Base-by-base conservation (phyloP, 2,797 vertebrate species). In the Todus mexicanus region DNA sequence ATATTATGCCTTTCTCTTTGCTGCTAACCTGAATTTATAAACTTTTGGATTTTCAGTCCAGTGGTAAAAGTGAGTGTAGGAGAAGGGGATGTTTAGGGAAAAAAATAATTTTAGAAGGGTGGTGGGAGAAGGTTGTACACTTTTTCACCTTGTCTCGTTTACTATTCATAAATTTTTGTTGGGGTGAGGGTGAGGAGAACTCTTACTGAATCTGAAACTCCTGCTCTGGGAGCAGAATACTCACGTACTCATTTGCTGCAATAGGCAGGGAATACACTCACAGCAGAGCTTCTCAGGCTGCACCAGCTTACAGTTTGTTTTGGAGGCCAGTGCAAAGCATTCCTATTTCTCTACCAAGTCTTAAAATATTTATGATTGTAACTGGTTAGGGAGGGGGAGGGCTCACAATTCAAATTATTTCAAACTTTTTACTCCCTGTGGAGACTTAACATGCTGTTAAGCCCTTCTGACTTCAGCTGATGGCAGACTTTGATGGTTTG, bases 371-470 rank as follows among this genome's bases (percentile, higher is more conserved):
- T 90, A 68, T 74, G 42, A 61, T 31, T 80, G 69, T 64, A 77
- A 92, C 69, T 69, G 53, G 61, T 74, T 92, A 71, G 89, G 72
- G 81, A 95, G 37, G 42, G 56, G 65, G 42, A 72, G 47, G 47
- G 63, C 26, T 96, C 82, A 59, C 79, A 89, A 26, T 87, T 92
- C 87, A 93, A 95, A 95, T 93, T 95, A 93, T 94, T 91, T 95
- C 79, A 89, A 81, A 25, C 45, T 47, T 95, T 83, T 78, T 59
- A 65, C 43, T 92, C 89, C 61, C 84, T 75, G 27, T 65, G 76
- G 92, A 93, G 42, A 80, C 33, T 91, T 91, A 85, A 61, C 35
- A 12, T 69, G 53, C 65, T 85, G 72, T 73, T 84, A 92, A 92
- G n/a, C 15, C 71, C 37, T 68, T 81, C 82, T 74, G 73, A 77